A percentile compares a stretch with the other conserved stretches of the same genome.
phyloP scores from a whole-genome alignment of 2,113 vertebrate genomes.

The Anthoscopus minutus region DNA sequence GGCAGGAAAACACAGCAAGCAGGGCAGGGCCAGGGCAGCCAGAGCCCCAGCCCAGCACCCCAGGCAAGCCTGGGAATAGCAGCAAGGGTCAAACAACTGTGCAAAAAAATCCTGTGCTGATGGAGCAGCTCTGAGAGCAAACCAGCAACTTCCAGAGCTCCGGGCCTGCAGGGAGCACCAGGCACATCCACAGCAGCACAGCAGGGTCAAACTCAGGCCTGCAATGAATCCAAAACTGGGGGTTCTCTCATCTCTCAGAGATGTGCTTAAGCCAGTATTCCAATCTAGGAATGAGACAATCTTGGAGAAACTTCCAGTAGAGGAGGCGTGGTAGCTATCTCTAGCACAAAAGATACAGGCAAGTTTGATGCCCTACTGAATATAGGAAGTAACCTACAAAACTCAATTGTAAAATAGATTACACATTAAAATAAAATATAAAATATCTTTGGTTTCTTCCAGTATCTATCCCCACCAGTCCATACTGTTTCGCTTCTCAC shows the following conservation, averaged over 20 bases:
- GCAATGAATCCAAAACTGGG: too few relatives aligned
- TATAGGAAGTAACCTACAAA: neutral
- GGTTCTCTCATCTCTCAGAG: too few relatives aligned
- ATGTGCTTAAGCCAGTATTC: neutral
- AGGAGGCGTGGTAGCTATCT: neutral
- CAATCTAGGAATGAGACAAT: neutral
- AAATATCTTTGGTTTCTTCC: neutral
- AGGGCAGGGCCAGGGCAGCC: neutral
- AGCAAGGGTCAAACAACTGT: neutral
- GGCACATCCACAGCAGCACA: neutral
- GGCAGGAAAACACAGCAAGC: neutral
- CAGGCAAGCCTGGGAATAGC: neutral
- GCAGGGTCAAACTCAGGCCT: neutral
- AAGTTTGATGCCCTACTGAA: neutral
- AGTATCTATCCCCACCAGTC: neutral
- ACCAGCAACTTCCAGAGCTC: neutral
- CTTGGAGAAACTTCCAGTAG: neutral
- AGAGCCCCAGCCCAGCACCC: neutral
- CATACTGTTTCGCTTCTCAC: fast-evolving
- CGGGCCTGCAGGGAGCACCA: neutral
- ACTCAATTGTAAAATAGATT: neutral
- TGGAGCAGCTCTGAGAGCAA: neutral
- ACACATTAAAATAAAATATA: neutral
- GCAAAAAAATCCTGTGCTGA: neutral
- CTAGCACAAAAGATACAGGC: neutral